phyloP scores from a whole-genome alignment of 2,113 vertebrate genomes.

The Desmodus rotundus region DNA sequence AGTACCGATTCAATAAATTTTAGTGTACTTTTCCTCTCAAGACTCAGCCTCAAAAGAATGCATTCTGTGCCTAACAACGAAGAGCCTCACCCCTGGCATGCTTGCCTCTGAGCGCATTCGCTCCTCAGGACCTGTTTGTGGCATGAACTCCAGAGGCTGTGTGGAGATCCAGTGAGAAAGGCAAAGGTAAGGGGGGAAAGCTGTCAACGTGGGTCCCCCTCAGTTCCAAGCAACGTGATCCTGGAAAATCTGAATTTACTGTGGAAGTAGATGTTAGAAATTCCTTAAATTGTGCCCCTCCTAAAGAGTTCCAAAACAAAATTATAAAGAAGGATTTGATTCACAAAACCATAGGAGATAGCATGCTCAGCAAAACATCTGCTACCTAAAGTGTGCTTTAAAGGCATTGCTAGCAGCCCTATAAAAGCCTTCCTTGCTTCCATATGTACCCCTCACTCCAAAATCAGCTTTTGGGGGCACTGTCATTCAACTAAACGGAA shows the following conservation, averaged over 20 bases:
- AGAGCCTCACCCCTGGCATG: not conserved
- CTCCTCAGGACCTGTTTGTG: not conserved
- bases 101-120: not conserved
- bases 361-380: not conserved
- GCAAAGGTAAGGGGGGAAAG: not conserved
- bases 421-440: not conserved
- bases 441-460: not conserved
- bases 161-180: not conserved
- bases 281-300: not conserved
- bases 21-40: not conserved
- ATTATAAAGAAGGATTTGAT: not conserved
- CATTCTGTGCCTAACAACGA: not conserved
- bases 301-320: constrained; percentile 17
- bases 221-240: not conserved
- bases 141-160: not conserved
- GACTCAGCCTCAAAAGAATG: not conserved
- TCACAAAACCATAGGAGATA: constrained; percentile 17
- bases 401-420: not conserved
- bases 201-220: not conserved
- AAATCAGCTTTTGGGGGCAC: not conserved
- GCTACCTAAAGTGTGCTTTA: not conserved
- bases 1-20: not conserved
- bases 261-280: not conserved
- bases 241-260: constrained; percentile 9
- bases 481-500: constrained; percentile 19